Evolutionary conservation across 2,888 invertebrate genomes (phyloP).

Genomic region (Celastrina argiolus): DNA sequence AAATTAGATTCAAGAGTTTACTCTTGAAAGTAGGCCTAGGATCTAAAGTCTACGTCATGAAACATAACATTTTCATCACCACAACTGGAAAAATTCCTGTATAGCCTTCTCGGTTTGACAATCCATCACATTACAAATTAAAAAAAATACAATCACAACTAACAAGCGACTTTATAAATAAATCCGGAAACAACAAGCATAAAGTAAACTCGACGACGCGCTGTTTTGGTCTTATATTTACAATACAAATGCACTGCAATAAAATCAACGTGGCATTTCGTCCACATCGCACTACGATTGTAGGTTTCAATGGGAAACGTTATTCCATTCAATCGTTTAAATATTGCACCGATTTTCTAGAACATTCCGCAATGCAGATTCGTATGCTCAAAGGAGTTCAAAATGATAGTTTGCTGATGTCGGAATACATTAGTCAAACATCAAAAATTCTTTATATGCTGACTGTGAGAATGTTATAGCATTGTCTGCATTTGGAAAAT

Average conservation of each 20-base stretch:
- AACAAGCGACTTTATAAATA: neutral
- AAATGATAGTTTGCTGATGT: constrained; percentile 7
- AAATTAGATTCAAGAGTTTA: too few relatives aligned
- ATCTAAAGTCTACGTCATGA: too few relatives aligned
- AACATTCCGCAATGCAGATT: constrained; percentile 52
- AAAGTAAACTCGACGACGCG: neutral
- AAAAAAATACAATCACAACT: neutral
- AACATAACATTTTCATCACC: too few relatives aligned
- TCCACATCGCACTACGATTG: constrained; percentile 34
- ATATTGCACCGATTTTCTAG: constrained; percentile 42
- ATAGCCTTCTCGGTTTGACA: neutral
- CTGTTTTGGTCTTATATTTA: constrained; percentile 5
- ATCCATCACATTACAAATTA: neutral
- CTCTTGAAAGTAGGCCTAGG: too few relatives aligned
- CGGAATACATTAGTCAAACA: neutral
- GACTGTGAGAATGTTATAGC: neutral
- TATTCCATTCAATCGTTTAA: constrained; percentile 42
- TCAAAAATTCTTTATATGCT: neutral
- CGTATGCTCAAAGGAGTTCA: constrained; percentile 23
- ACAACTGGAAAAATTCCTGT: too few relatives aligned
- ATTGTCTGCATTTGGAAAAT: neutral
- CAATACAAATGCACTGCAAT: constrained; percentile 23
- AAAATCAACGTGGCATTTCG: constrained; percentile 35
- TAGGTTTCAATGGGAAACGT: constrained; percentile 33
- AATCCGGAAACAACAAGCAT: constrained; percentile 1